phyloP scores from a whole-genome alignment of 2,113 vertebrate genomes.

The Chloropsis cyanopogon region DNA sequence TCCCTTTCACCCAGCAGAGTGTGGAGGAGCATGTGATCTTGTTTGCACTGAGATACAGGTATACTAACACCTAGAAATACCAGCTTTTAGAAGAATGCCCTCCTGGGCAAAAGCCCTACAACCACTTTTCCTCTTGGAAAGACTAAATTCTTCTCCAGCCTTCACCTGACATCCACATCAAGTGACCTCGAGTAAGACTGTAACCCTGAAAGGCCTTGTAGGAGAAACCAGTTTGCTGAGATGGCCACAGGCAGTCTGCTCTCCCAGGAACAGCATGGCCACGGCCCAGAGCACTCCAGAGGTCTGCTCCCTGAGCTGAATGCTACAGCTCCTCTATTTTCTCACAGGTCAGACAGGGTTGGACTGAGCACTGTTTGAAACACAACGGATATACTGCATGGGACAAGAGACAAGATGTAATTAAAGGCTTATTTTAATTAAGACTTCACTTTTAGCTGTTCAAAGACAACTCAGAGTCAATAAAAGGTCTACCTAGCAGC shows the following conservation, averaged over 20 bases:
- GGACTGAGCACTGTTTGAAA: neutral
- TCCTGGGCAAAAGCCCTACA: neutral
- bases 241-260: neutral
- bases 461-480: neutral
- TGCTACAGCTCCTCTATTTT: neutral
- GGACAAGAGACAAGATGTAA: neutral
- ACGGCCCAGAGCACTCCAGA: neutral
- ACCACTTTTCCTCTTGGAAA: neutral
- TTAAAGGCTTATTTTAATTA: conserved; percentile 23
- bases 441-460: neutral
- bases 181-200: neutral
- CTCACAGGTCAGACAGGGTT: neutral
- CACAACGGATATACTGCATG: neutral
- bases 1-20: neutral
- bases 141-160: neutral
- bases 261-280: neutral
- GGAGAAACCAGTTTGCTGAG: neutral
- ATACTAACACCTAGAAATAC: neutral
- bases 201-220: neutral
- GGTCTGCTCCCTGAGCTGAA: neutral
- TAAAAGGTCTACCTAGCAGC: neutral
- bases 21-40: neutral
- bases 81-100: conserved; percentile 20
- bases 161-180: neutral
- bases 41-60: neutral